phyloP scores from a whole-genome alignment of 2,888 invertebrate species.

The Dorcus parallelipipedus region DNA sequence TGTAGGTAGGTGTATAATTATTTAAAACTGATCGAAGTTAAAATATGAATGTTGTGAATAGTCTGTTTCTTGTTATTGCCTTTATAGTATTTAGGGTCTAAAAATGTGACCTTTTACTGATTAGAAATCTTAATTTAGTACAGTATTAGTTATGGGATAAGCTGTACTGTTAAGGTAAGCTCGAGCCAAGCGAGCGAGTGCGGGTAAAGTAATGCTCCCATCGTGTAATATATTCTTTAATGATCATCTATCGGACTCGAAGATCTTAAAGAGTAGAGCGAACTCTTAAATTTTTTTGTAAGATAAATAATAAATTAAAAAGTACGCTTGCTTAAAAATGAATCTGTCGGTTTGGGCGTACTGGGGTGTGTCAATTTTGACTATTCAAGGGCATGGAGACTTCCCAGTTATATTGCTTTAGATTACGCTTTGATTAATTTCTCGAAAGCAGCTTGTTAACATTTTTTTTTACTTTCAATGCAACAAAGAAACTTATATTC shows the following conservation, averaged over 20 bases:
- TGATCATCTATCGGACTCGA: conserved; percentile 45
- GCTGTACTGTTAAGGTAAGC: conserved; percentile 9
- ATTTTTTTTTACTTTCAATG: background rate
- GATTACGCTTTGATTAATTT: conserved; percentile 3
- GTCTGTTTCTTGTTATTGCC: conserved; percentile 4
- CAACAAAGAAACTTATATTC: too few species aligned
- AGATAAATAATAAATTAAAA: conserved; percentile 44
- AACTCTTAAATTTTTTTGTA: conserved; percentile 39
- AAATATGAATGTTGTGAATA: conserved; percentile 3
- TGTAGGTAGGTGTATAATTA: too few species aligned
- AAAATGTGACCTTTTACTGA: conserved; percentile 18
- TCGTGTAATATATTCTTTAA: conserved; percentile 49
- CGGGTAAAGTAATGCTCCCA: conserved; percentile 43
- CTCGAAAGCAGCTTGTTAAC: background rate
- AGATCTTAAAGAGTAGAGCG: conserved; percentile 43
- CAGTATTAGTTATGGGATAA: conserved; percentile 12
- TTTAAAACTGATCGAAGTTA: background rate
- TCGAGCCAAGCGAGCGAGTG: conserved; percentile 12
- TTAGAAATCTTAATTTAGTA: conserved; percentile 25
- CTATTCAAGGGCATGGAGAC: conserved; percentile 20
- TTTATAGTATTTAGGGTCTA: conserved; percentile 12
- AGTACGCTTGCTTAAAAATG: conserved; percentile 29
- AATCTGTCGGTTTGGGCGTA: conserved; percentile 34
- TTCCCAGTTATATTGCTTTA: conserved; percentile 6
- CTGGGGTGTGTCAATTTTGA: conserved; percentile 36